Conservation (phyloP, 2,113 vertebrate species). For the Argyrosomus japonicus region DNA sequence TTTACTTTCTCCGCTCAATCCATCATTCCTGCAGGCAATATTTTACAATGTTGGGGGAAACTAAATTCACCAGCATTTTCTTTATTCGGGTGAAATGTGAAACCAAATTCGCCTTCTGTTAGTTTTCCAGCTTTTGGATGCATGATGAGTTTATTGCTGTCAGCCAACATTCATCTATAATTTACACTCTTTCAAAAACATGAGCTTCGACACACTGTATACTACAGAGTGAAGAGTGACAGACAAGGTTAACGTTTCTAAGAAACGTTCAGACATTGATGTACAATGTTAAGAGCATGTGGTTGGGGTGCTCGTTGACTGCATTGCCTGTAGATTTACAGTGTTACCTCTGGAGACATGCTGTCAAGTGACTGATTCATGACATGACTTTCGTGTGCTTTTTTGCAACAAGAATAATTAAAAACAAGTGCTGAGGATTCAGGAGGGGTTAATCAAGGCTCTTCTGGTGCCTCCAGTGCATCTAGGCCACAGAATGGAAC, state of each 20-base stretch:
- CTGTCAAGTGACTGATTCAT: constrained; percentile 33
- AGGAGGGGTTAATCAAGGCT: constrained; percentile 34
- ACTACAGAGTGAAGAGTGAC: not conserved
- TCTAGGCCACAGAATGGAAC: constrained; percentile 34
- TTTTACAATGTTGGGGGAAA: not conserved
- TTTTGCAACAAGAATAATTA: constrained; percentile 9
- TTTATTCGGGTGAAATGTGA: not conserved
- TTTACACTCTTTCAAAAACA: not conserved
- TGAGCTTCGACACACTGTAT: not conserved
- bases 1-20: not conserved
- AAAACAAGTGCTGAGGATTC: constrained; percentile 16
- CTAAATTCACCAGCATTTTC: not conserved
- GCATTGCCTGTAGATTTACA: not conserved
- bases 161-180: not conserved
- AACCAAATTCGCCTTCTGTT: not conserved
- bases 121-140: not conserved
- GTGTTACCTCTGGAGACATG: constrained; percentile 21
- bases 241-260: not conserved
- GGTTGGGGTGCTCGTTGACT: not conserved
- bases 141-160: not conserved
- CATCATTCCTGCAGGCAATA: not conserved
- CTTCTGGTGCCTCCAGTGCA: not conserved
- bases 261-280: not conserved
- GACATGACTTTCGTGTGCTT: constrained; percentile 3
- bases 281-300: not conserved